A percentile compares a stretch with the other conserved stretches of the same genome.
These are phyloP conservation scores for Scleropages formosus DNA, from an alignment of 2,797 vertebrate species.

Conservation along the genomic window DNA sequence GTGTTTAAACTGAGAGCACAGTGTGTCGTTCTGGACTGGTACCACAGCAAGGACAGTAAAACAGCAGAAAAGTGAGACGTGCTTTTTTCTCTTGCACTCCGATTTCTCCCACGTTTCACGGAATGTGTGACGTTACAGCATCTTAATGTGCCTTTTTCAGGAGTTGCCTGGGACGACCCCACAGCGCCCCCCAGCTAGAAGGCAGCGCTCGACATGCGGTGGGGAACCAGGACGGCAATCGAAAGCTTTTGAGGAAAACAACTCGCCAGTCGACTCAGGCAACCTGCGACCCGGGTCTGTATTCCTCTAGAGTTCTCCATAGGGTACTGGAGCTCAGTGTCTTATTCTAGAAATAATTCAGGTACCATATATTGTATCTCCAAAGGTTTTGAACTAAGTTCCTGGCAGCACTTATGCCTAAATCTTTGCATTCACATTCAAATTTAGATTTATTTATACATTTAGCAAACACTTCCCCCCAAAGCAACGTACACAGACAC, in stretches of 20 bases:
- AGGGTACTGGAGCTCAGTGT: too few species aligned
- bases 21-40: slow-evolving; percentile 65
- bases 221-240: background rate
- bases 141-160: background rate
- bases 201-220: background rate
- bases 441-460: too few species aligned
- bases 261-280: background rate
- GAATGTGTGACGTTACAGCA: background rate
- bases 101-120: too few species aligned
- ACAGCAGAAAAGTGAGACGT: slow-evolving; percentile 52
- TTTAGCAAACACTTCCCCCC: too few species aligned
- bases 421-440: too few species aligned
- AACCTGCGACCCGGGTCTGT: slow-evolving; percentile 51
- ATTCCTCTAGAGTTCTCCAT: background rate
- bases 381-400: too few species aligned
- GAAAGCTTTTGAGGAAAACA: background rate
- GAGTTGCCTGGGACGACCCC: background rate
- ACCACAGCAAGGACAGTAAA: slow-evolving; percentile 52
- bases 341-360: too few species aligned
- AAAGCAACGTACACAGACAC: too few species aligned
- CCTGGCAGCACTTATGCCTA: too few species aligned
- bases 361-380: too few species aligned
- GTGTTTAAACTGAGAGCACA: slow-evolving; percentile 56
- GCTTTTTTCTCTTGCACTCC: background rate
- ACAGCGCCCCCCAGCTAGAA: slow-evolving; percentile 21